These are phyloP conservation scores for Pseudorectes ferrugineus DNA, from an alignment of 2,113 vertebrate species.

Conservation along the genomic window DNA sequence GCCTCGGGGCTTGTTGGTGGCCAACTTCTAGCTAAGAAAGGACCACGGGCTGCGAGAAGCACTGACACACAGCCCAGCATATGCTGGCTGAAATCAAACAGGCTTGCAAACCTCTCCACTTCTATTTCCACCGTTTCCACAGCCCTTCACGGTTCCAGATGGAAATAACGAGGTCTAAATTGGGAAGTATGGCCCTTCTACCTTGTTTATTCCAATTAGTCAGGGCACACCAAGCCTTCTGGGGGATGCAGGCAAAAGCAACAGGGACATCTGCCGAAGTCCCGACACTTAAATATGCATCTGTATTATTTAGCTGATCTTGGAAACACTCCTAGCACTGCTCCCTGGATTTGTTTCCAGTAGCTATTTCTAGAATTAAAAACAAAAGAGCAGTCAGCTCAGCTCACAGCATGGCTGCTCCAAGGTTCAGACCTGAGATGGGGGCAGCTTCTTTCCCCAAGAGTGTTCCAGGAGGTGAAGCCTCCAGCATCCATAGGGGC, in stretches of 20 bases:
- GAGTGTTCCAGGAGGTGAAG: fast-evolving
- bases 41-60: not conserved
- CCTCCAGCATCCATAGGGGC: fast-evolving
- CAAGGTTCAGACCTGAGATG: not conserved
- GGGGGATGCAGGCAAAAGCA: not conserved
- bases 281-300: conserved; percentile 44
- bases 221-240: not conserved
- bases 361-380: conserved; percentile 42
- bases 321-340: conserved; percentile 24
- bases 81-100: not conserved
- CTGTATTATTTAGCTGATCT: conserved; percentile 24
- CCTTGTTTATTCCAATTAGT: not conserved
- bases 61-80: not conserved
- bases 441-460: not conserved
- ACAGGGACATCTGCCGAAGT: conserved; percentile 11
- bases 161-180: not conserved
- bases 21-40: not conserved
- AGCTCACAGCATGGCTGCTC: not conserved
- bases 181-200: not conserved
- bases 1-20: not conserved
- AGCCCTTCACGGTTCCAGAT: not conserved
- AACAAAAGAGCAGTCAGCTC: not conserved
- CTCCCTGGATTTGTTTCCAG: conserved; percentile 28
- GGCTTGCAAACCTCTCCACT: not conserved
- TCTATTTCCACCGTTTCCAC: not conserved